Base-by-base conservation (phyloP, 2,888 invertebrate genomes). In the Oscheius myriophilus region DNA sequence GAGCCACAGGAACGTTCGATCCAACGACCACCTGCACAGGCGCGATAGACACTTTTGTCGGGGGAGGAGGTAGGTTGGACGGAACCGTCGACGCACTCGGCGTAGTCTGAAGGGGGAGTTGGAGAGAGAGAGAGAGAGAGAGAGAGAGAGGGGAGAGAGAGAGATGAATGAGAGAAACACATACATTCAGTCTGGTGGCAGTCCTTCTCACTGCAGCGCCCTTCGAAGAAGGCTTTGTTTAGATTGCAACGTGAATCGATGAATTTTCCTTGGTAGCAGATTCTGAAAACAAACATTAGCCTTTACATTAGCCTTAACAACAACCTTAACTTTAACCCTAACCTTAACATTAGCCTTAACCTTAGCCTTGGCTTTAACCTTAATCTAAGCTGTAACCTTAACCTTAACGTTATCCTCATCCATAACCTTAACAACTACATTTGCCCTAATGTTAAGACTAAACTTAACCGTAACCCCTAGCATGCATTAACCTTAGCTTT, bases 11-110 rank as follows among this genome's bases (percentile, higher is more conserved):
- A 39, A 14, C 68, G 41, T 26, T 68, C 62, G 41, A 33, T 42
- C 68, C 68, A 68, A 6, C 55, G 45, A 25, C 68, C 68, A 53
- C 63, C 49, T 23, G 25, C 18, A 41, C 68, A 68, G 23, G 39
- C 54, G n/a, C 39, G n/a, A 41, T 46, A 68, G 59, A 39, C 16
- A 49, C 18, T n/a, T 2, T 42, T 16, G 33, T 59, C 25, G 6
- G 66, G 6, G 2, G 14, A 18, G 11, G 26, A 3, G 14, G 39
- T 25, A n/a, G 59, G 59, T 2, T 14, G 51, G 26, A 67, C 67
- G 21, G 65, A 16, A 0, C 65, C 65, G 9, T 45, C 45, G 2
- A 11, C 14, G 41, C 65, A 65, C 11, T 54, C 63, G 21, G 53
- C 42, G 43, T 49, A n/a, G 25, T 41, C 63, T 63, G 26, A 63